These are phyloP conservation scores for Salmo trutta DNA, from an alignment of 2,797 vertebrate species.

Conservation along the genomic window DNA sequence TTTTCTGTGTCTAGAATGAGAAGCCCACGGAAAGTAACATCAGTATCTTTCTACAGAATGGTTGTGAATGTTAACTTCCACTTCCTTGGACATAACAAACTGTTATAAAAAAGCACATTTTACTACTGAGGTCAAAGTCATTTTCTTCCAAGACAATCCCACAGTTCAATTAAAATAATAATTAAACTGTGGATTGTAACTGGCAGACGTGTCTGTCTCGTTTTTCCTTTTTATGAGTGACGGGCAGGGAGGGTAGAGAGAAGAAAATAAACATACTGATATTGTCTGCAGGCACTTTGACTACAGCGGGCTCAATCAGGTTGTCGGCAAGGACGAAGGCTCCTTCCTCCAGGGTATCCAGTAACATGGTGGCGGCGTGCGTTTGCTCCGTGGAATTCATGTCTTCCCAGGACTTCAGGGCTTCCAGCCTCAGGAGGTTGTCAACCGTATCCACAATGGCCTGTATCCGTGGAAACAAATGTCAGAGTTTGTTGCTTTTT, in stretches of 20 bases:
- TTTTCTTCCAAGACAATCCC: conserved; percentile 20
- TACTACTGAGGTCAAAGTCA: conserved; percentile 27
- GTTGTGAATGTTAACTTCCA: conserved; percentile 20
- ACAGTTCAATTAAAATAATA: conserved; percentile 21
- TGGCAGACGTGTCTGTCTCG: conserved; percentile 24
- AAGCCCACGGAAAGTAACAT: background rate
- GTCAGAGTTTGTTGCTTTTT: conserved; percentile 56
- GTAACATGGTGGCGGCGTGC: conserved; percentile 95
- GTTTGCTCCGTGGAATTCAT: conserved; percentile 98
- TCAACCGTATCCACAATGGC: conserved; percentile 98
- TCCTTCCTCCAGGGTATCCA: conserved; percentile 96
- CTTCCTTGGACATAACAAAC: conserved; percentile 4
- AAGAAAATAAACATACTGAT: conserved; percentile 82
- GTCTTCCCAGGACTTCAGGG: conserved; percentile 96
- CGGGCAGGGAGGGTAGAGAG: conserved; percentile 3
- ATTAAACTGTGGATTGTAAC: conserved; percentile 23
- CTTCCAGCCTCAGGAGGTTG: conserved; percentile 95
- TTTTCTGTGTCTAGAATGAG: conserved; percentile 12
- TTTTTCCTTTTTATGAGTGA: conserved; percentile 27
- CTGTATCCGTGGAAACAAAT: conserved; percentile 82
- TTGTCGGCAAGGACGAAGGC: conserved; percentile 98
- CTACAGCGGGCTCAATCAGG: conserved; percentile 93
- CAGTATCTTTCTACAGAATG: conserved; percentile 2
- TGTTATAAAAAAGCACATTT: conserved; percentile 20
- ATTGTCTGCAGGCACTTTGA: conserved; percentile 96